Evolutionary conservation across 1,140 invertebrate species (phyloP), one percentile per base, ranked within the genome.

Genomic region (Hycleus phaleratus): DNA sequence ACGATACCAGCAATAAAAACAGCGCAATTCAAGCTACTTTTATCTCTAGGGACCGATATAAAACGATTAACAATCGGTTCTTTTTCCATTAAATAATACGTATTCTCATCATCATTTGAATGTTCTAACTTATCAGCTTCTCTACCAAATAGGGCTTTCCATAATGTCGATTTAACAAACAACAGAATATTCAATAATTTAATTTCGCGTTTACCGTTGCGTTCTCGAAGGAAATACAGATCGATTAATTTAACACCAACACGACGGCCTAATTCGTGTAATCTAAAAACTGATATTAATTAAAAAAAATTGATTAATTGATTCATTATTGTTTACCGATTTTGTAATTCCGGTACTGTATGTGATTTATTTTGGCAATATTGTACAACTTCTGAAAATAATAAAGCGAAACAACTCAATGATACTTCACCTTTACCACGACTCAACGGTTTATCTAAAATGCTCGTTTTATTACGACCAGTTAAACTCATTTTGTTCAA

Each of bases 41-140:
- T 98, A 72, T 98, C 96, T 74, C 97, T 95, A 4, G 96, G 95
- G 38, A 98, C 90, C 54, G 96, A 98, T 66, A 99, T 97, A 74
- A 89, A 99, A 71, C 88, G 91, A 75, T 99, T 99, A 60, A 97
- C 94, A 57, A 99, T 68, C 10, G 96, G 92, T 69, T 99, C 96
- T 72, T 96, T 96, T 76, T 99, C 97, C 69, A 99, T 99, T 10
- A 99, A 91, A 70, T 98, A 98, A 78, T 98, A 98, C 18, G 91
- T 97, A 60, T 88, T 82, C 69, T 97, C 94, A 78, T 99, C 95
- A 77, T 98, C 96, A 79, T 97, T 98, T 7, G 95, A 94, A 77
- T 97, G 91, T 74, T 99, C 97, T 54, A 99, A 75, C 74, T 98
- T 98, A 71, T 99, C 97, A 49, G 96, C 96, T 81, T 99, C 97